phyloP scores from a whole-genome alignment of 2,888 invertebrate genomes.

The Ichneumon xanthorius region DNA sequence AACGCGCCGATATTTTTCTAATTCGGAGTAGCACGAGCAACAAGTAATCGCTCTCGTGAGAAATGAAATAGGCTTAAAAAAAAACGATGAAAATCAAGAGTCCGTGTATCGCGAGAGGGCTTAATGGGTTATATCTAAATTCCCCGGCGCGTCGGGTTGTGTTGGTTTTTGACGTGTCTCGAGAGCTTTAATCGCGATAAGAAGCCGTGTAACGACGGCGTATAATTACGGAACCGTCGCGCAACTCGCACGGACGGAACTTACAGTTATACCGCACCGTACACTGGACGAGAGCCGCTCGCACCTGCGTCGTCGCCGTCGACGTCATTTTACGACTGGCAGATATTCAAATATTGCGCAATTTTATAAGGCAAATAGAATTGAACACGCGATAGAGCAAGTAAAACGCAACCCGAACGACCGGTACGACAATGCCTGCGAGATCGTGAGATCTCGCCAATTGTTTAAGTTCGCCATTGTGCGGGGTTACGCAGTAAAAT shows the following conservation, averaged over 20 bases:
- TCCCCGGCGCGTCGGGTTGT: conserved; percentile 13
- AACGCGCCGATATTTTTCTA: neutral
- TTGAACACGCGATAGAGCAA: conserved; percentile 34
- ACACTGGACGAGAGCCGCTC: conserved; percentile 8
- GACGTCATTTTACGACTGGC: conserved; percentile 36
- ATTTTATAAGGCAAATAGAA: conserved; percentile 33
- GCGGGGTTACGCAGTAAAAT: neutral
- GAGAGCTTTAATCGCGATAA: conserved; percentile 49
- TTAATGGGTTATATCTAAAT: conserved; percentile 22
- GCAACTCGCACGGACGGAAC: conserved; percentile 18
- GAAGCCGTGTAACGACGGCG: conserved; percentile 36
- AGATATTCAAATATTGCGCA: conserved; percentile 56
- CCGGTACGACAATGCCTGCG: conserved; percentile 17
- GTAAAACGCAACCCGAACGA: conserved; percentile 20
- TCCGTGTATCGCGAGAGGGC: neutral
- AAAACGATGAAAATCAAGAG: conserved; percentile 11
- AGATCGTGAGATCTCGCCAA: neutral
- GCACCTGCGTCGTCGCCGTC: conserved; percentile 10
- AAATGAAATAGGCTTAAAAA: neutral
- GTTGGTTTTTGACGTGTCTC: conserved; percentile 44
- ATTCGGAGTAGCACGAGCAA: neutral
- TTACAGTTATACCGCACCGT: neutral
- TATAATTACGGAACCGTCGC: conserved; percentile 43
- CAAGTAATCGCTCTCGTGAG: conserved; percentile 5
- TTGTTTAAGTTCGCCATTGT: neutral